These are phyloP conservation scores for Anarrhichthys ocellatus DNA, from an alignment of 2,113 vertebrate species.

Conservation along the genomic window DNA sequence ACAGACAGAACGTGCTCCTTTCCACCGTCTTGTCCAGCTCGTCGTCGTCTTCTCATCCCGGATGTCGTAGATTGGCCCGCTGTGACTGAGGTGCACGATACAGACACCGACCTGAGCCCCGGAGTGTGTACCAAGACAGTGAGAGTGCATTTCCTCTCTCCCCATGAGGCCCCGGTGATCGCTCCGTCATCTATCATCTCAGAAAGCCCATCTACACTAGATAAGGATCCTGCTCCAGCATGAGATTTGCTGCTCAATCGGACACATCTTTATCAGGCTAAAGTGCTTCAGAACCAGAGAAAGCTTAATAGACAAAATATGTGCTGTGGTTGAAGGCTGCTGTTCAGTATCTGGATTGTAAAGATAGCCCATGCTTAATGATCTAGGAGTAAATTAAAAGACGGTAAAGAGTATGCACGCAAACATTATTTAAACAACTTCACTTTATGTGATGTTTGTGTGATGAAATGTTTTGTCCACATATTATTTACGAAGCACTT, in stretches of 20 bases:
- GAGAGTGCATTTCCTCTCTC: constrained; percentile 14
- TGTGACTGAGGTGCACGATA: constrained; percentile 30
- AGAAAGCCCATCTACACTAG: constrained; percentile 46
- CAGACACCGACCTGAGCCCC: constrained; percentile 25
- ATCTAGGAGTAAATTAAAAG: neutral
- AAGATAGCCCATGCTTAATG: constrained; percentile 17
- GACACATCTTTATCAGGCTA: constrained; percentile 58
- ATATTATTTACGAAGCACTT: neutral
- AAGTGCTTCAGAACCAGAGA: constrained; percentile 41
- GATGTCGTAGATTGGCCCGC: constrained; percentile 18
- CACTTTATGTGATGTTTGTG: neutral
- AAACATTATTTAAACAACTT: neutral
- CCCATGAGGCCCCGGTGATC: constrained; percentile 48
- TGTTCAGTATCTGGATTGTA: constrained; percentile 32
- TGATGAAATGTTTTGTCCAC: neutral
- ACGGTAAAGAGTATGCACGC: neutral
- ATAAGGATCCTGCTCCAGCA: constrained; percentile 68
- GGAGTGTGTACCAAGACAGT: constrained; percentile 1
- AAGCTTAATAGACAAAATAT: constrained; percentile 45
- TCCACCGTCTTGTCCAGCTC: constrained; percentile 18
- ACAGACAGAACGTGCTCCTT: neutral
- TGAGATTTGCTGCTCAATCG: constrained; percentile 52
- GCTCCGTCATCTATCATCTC: constrained; percentile 39
- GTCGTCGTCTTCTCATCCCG: constrained; percentile 17
- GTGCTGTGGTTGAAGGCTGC: constrained; percentile 26